Percentiles rank a stretch among this genome's conserved stretches.
Conservation (phyloP, 2,888 invertebrate genomes). For the Apeira syringaria region DNA sequence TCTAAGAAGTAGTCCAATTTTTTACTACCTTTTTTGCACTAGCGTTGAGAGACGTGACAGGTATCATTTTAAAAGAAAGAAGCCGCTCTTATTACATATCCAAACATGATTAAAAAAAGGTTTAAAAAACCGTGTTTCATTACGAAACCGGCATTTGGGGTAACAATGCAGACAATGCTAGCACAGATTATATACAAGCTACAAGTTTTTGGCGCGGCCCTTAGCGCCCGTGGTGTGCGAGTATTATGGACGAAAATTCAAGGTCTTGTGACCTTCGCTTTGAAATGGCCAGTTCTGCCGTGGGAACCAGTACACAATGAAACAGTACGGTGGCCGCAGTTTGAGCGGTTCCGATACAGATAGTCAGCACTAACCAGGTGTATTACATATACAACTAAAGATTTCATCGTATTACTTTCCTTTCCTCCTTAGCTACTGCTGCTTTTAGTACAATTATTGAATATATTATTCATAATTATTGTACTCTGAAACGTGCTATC, state of each 20-base stretch:
- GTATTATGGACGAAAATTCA: constrained; percentile 28
- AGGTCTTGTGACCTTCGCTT: constrained; percentile 29
- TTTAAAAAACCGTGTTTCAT: constrained; percentile 9
- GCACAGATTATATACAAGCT: background rate
- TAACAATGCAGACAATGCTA: constrained; percentile 13
- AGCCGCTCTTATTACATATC: constrained; percentile 26
- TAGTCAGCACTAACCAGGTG: too few relatives aligned
- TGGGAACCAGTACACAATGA: constrained; percentile 30
- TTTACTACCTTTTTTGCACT: constrained; percentile 21
- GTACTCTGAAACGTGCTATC: too few relatives aligned
- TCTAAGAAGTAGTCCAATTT: constrained; percentile 14
- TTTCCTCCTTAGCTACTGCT: too few relatives aligned
- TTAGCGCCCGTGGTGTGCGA: constrained; percentile 13
- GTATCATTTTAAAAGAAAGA: constrained; percentile 23
- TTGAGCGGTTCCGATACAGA: constrained; percentile 5
- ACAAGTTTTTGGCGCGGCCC: constrained; percentile 9
- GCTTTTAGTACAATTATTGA: too few relatives aligned
- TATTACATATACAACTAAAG: too few relatives aligned
- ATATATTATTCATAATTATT: too few relatives aligned
- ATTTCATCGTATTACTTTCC: too few relatives aligned
- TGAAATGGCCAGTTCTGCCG: constrained; percentile 15
- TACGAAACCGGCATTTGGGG: constrained; percentile 22
- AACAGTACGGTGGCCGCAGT: constrained; percentile 14
- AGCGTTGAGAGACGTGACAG: constrained; percentile 13
- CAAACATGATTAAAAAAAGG: constrained; percentile 1